Conservation (phyloP, 2,888 invertebrate species). For the Sisyra terminalis region DNA sequence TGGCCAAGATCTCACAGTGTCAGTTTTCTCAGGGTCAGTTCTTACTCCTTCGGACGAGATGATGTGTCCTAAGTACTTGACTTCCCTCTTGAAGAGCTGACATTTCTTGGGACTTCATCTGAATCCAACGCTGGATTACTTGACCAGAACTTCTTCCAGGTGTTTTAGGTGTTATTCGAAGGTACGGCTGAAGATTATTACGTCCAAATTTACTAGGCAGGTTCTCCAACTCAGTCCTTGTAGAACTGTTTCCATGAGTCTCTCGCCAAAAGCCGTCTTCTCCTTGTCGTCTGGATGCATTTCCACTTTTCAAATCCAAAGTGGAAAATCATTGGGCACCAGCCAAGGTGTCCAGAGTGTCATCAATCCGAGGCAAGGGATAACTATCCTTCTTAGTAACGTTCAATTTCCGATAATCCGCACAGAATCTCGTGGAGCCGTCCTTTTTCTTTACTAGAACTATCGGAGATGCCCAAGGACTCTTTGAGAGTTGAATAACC, state of each 20-base stretch:
- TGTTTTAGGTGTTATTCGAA: slow-evolving; percentile 15
- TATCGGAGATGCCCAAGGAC: neutral
- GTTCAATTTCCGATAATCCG: neutral
- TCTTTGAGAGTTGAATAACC: no score
- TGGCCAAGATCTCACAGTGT: no score
- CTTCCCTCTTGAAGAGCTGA: neutral
- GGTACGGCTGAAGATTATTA: slow-evolving; percentile 14
- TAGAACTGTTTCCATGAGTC: slow-evolving; percentile 18
- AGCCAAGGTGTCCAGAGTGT: no score
- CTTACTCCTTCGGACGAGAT: slow-evolving; percentile 2
- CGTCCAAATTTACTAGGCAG: slow-evolving; percentile 15
- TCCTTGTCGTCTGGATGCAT: no score
- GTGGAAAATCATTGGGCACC: no score
- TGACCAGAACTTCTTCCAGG: slow-evolving; percentile 13
- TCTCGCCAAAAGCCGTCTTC: slow-evolving; percentile 18
- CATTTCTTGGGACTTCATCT: neutral
- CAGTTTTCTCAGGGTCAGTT: slow-evolving; percentile 6
- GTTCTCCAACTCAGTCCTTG: slow-evolving; percentile 14
- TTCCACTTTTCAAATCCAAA: no score
- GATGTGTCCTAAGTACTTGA: slow-evolving; percentile 4
- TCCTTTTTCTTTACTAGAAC: slow-evolving; percentile 3
- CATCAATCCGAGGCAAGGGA: neutral
- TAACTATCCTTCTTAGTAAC: neutral
- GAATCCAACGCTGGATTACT: slow-evolving; percentile 7
- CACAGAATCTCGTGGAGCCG: neutral